Conservation (phyloP, 2,113 vertebrate species). For the Tenrec ecaudatus region DNA sequence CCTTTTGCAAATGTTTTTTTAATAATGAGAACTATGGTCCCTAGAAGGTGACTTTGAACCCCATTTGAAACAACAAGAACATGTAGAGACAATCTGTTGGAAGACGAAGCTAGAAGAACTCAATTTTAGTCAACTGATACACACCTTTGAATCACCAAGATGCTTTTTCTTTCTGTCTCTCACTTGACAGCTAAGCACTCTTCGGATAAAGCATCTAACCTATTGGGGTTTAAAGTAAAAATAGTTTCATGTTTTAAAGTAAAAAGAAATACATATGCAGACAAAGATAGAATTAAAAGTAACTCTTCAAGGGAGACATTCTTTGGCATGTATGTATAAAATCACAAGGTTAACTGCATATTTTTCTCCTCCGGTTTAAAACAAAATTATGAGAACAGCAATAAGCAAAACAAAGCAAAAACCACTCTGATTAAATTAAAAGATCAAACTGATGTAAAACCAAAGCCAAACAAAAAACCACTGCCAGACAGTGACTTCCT, state of each 20-base stretch:
- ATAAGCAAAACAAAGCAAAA: neutral
- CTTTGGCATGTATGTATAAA: neutral
- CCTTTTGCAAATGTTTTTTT: conserved; percentile 1
- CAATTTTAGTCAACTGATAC: conserved; percentile 3
- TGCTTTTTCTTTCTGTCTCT: neutral
- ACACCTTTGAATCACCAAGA: neutral
- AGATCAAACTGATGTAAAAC: neutral
- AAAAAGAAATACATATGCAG: neutral
- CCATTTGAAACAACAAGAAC: conserved; percentile 48
- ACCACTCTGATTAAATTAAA: neutral
- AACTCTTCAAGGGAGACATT: neutral
- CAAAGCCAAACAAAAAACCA: too few species aligned
- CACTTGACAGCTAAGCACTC: neutral
- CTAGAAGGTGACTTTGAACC: neutral
- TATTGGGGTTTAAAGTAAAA: neutral
- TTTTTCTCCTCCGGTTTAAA: neutral
- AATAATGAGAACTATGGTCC: neutral
- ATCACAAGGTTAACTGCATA: neutral
- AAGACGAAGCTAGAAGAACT: conserved; percentile 25
- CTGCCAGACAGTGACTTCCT: too few species aligned
- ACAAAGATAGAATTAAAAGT: neutral
- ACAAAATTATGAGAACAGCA: neutral
- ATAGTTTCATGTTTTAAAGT: conserved; percentile 9
- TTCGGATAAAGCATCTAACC: neutral
- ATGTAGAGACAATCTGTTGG: neutral